Conservation (phyloP, 1,140 invertebrate species). For the Tyrophagus putrescentiae region DNA sequence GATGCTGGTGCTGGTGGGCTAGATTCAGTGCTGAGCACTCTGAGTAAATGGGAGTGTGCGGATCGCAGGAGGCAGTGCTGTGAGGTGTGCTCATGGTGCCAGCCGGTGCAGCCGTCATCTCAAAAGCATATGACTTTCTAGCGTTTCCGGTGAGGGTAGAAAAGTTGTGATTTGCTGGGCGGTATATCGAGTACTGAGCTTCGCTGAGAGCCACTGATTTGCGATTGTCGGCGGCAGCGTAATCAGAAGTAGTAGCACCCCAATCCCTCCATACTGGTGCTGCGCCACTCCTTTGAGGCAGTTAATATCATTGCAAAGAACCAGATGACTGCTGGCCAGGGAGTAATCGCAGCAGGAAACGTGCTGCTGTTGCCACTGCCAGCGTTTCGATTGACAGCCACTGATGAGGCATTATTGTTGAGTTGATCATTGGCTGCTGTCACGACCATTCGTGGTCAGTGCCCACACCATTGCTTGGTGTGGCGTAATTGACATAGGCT, state of each 20-base stretch:
- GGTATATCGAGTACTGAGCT: too few relatives aligned
- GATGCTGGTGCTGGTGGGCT: too few relatives aligned
- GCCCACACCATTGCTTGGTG: too few relatives aligned
- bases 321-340: neutral
- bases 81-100: neutral
- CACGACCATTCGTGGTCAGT: too few relatives aligned
- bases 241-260: too few relatives aligned
- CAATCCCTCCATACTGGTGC: too few relatives aligned
- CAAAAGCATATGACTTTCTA: neutral
- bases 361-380: neutral
- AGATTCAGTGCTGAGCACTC: neutral
- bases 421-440: too few relatives aligned
- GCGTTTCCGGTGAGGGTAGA: neutral
- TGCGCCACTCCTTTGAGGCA: neutral
- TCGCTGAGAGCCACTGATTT: too few relatives aligned
- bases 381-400: too few relatives aligned
- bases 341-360: neutral
- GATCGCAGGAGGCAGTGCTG: constrained; percentile 20
- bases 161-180: neutral
- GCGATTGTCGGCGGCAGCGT: too few relatives aligned
- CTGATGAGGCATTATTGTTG: too few relatives aligned
- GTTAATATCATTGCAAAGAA: neutral
- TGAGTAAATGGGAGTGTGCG: constrained; percentile 5
- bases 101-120: neutral
- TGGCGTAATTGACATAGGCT: neutral